Percentiles rank a stretch among this genome's conserved stretches.
phyloP scores from a whole-genome alignment of 2,797 vertebrate species.

The Silurus lanzhouensis region DNA sequence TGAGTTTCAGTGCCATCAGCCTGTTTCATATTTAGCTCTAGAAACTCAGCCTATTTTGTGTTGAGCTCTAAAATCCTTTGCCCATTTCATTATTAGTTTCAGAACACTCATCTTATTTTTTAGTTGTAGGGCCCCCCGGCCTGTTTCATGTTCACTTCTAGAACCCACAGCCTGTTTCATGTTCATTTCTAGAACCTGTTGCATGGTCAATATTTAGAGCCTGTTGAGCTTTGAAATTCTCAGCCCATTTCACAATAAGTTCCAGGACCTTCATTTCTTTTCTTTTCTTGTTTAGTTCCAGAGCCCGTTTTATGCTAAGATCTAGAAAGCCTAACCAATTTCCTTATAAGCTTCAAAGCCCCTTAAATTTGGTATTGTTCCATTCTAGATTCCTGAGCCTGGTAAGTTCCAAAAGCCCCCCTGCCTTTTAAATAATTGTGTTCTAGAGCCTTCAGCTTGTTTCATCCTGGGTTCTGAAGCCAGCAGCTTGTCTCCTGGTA shows the following conservation, averaged over 20 bases:
- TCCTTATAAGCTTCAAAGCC: no score
- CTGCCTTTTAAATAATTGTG: no score
- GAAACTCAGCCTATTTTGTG: neutral
- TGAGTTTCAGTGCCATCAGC: neutral
- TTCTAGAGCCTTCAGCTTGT: no score
- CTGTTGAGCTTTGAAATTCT: neutral
- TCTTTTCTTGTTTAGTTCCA: no score
- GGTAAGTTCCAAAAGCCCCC: no score
- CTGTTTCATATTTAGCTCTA: neutral
- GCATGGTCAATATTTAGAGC: neutral
- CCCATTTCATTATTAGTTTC: rapidly evolving
- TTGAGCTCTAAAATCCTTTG: neutral
- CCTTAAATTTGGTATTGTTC: no score
- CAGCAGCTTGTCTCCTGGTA: no score
- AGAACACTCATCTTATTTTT: neutral
- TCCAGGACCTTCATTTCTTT: neutral
- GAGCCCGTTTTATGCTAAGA: no score
- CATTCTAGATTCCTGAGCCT: no score
- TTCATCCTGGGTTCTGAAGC: no score
- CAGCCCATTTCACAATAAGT: neutral
- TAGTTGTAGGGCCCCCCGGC: neutral
- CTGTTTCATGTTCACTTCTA: neutral
- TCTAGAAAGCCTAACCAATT: no score
- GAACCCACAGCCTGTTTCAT: neutral
- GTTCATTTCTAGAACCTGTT: neutral